Conservation (phyloP, 2,113 vertebrate species). For the Madoqua kirkii region DNA sequence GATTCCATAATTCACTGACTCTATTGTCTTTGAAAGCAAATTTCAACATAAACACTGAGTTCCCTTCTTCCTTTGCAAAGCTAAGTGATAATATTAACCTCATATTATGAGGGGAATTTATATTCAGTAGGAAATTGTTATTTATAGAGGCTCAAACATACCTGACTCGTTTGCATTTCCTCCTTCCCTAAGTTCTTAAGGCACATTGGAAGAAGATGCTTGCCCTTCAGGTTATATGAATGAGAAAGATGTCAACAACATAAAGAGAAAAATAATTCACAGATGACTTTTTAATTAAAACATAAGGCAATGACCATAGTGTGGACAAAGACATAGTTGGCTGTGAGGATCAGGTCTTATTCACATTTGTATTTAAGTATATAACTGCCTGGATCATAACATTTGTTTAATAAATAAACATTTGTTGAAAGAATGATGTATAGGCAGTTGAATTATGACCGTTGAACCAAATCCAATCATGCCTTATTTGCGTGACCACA, state of each 20-base stretch:
- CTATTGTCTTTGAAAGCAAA: constrained; percentile 18
- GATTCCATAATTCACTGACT: constrained; percentile 43
- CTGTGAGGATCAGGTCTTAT: background rate
- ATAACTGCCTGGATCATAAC: background rate
- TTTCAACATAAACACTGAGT: background rate
- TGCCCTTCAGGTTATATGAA: background rate
- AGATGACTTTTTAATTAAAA: background rate
- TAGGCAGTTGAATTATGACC: background rate
- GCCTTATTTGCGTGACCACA: background rate
- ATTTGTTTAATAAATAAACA: background rate
- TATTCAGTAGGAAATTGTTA: background rate
- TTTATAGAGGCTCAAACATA: background rate
- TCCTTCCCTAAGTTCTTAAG: background rate
- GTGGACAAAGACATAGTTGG: background rate
- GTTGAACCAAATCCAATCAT: background rate
- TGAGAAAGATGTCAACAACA: background rate
- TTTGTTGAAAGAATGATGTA: background rate
- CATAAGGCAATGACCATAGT: background rate
- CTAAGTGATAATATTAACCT: background rate
- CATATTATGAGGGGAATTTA: background rate
- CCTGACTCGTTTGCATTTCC: background rate
- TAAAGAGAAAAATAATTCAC: background rate
- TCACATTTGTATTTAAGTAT: background rate
- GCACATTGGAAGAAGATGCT: background rate
- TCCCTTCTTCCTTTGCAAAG: background rate